These are phyloP conservation scores for Smutsia gigantea DNA, from an alignment of 2,797 vertebrate species.

Conservation along the genomic window DNA sequence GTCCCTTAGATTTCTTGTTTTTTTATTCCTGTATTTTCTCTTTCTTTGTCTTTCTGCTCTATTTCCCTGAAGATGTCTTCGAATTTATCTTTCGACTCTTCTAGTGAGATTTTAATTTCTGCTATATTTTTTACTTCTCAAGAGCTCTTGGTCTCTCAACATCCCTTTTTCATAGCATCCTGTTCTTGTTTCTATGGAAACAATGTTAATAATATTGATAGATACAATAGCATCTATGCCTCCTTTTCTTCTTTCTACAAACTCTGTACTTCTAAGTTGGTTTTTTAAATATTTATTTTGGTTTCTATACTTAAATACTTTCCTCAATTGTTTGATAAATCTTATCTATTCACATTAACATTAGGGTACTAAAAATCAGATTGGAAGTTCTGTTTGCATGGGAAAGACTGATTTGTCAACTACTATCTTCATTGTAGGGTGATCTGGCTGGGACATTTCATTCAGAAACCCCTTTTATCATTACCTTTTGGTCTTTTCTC, in stretches of 20 bases:
- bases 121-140: not conserved
- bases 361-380: not conserved
- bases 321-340: not conserved
- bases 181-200: not conserved
- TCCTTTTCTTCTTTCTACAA: not conserved
- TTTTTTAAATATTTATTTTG: not conserved
- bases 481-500: not conserved
- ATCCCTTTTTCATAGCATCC: not conserved
- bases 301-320: not conserved
- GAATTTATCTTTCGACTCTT: not conserved
- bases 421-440: not conserved
- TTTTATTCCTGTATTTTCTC: not conserved
- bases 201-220: not conserved
- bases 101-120: not conserved
- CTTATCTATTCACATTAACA: not conserved
- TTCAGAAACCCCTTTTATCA: not conserved
- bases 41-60: not conserved
- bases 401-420: not conserved
- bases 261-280: not conserved
- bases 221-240: not conserved
- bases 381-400: not conserved
- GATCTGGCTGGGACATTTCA: not conserved
- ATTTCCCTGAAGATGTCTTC: not conserved
- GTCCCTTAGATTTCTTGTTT: not conserved
- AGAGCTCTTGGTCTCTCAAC: not conserved